Evolutionary conservation across 2,888 invertebrate genomes (phyloP).

Genomic region (Ferrisia virgata): DNA sequence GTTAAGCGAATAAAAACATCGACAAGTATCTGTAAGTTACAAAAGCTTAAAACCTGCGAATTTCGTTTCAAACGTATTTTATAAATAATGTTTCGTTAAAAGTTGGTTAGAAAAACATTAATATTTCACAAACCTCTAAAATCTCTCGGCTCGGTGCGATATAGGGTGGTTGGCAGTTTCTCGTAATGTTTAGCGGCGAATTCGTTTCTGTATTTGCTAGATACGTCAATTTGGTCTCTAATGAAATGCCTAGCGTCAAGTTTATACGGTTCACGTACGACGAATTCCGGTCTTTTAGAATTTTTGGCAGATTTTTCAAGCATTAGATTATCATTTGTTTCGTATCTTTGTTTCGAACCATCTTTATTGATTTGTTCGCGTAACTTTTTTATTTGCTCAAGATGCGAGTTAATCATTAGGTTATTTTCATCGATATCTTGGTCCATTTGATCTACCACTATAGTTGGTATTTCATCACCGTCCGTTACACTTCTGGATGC

Average conservation of each 20-base stretch:
- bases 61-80: background rate
- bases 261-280: background rate
- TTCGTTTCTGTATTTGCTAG: background rate
- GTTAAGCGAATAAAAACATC: conserved; percentile 3
- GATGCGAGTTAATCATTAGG: background rate
- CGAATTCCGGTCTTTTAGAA: background rate
- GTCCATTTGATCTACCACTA: background rate
- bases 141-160: background rate
- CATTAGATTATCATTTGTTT: background rate
- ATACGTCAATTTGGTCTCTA: background rate
- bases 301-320: background rate
- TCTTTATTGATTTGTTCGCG: background rate
- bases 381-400: background rate
- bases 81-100: background rate
- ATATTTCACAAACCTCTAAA: conserved; percentile 5
- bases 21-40: background rate
- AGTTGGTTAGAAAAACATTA: conserved; percentile 11
- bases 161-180: background rate
- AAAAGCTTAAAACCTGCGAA: background rate
- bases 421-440: background rate
- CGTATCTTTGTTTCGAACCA: background rate
- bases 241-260: background rate
- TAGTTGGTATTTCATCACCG: background rate
- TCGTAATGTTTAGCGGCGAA: background rate
- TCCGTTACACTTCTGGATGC: background rate